phyloP scores from a whole-genome alignment of 1,140 invertebrate genomes.

The Solenopsis fugax region DNA sequence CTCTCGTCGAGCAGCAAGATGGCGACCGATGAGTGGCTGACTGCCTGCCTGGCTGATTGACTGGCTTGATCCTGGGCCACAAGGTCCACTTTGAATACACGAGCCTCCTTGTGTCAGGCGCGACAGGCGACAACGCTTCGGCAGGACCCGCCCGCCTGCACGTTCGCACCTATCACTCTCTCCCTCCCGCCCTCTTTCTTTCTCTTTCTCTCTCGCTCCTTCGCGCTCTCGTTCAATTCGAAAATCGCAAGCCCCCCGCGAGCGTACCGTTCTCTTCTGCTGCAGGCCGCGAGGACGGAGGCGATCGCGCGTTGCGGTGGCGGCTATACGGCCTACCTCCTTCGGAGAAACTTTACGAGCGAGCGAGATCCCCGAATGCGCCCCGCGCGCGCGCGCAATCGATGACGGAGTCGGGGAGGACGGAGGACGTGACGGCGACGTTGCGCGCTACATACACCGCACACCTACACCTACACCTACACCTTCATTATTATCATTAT shows the following conservation, averaged over 20 bases:
- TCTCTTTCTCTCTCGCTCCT: background rate
- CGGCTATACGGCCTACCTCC: conserved; percentile 28
- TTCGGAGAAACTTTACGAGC: conserved; percentile 27
- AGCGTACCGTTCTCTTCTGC: background rate
- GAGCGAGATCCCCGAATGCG: conserved; percentile 16
- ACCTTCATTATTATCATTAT: background rate
- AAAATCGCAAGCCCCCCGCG: background rate
- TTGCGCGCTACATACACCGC: conserved; percentile 15
- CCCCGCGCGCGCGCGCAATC: conserved; percentile 31
- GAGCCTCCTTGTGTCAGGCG: background rate
- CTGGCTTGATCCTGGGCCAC: background rate
- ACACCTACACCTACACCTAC: conserved; percentile 26
- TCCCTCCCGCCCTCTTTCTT: too few species aligned
- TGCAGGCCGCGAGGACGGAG: conserved; percentile 1
- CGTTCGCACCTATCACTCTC: background rate
- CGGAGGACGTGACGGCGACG: conserved; percentile 4
- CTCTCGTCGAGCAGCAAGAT: conserved; percentile 39
- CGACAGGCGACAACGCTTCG: background rate
- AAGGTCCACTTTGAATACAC: background rate
- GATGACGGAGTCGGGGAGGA: conserved; percentile 19
- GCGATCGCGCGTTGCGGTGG: conserved; percentile 3
- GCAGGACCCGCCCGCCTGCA: background rate
- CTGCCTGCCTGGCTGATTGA: background rate
- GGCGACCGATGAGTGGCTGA: conserved; percentile 43
- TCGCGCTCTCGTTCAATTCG: conserved; percentile 2